Evolutionary conservation across 2,888 invertebrate genomes (phyloP).

Genomic region (Sipha maydis): DNA sequence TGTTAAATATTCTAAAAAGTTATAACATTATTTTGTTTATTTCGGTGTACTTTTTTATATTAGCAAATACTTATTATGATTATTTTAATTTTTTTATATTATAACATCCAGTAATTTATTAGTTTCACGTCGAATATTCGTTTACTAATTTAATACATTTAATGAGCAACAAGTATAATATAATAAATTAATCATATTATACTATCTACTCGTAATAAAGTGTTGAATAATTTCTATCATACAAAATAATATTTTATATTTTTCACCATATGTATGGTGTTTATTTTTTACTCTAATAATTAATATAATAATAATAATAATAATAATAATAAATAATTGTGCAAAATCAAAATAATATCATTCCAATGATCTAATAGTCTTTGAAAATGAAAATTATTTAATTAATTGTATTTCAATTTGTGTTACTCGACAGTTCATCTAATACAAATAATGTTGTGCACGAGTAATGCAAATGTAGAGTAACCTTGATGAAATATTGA

Average conservation of each 20-base stretch:
- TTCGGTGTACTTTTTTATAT: neutral
- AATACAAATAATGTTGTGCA: neutral
- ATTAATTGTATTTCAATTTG: neutral
- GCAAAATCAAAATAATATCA: neutral
- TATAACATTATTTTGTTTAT: neutral
- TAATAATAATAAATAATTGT: too few species aligned
- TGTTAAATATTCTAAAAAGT: neutral
- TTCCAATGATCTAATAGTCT: neutral
- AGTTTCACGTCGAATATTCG: neutral
- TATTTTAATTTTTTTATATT: neutral
- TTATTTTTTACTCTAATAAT: too few species aligned
- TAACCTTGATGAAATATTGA: constrained; percentile 32
- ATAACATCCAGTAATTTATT: neutral
- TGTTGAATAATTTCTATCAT: neutral
- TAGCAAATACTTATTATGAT: neutral
- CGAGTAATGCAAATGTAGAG: neutral
- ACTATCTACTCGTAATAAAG: neutral
- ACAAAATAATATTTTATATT: too few species aligned
- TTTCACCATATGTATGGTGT: too few species aligned
- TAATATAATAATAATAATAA: too few species aligned
- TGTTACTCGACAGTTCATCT: neutral
- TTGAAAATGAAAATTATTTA: neutral
- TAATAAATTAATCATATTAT: too few species aligned
- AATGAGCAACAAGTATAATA: neutral
- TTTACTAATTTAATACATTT: neutral